Percentiles rank a stretch among this genome's conserved stretches.
These are phyloP conservation scores for Leuciscus idus DNA, from an alignment of 2,113 vertebrate genomes.

Conservation along the genomic window DNA sequence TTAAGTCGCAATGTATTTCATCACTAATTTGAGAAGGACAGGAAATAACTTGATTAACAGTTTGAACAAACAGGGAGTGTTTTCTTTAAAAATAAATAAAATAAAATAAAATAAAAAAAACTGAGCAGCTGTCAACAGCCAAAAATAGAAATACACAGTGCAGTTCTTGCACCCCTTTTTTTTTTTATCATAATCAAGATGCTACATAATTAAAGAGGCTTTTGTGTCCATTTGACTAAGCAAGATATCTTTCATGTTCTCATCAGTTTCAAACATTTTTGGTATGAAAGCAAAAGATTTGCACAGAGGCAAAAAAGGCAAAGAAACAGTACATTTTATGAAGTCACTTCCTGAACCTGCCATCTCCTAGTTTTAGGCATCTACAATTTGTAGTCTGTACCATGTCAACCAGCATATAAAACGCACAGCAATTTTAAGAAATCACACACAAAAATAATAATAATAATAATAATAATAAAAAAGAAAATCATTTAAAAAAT, in stretches of 20 bases:
- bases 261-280: conserved; percentile 37
- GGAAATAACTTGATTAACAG: background rate
- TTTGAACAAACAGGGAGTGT: background rate
- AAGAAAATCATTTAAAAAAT: conserved; percentile 41
- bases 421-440: conserved; percentile 34
- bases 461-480: conserved; percentile 28
- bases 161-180: background rate
- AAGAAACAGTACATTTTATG: background rate
- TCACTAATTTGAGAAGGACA: background rate
- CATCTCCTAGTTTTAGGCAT: background rate
- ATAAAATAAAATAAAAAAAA: background rate
- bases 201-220: conserved; percentile 10
- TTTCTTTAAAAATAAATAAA: background rate
- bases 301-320: conserved; percentile 33
- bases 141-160: background rate
- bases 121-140: background rate
- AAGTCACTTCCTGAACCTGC: conserved; percentile 13
- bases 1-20: background rate
- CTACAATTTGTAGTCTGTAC: conserved; percentile 42
- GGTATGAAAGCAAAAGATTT: conserved; percentile 54
- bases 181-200: background rate
- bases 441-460: conserved; percentile 21
- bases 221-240: conserved; percentile 33
- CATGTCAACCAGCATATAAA: conserved; percentile 31
- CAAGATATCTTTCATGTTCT: background rate